Evolutionary conservation across 2,113 vertebrate genomes (phyloP), one percentile per base, ranked within the genome.

Genomic region (Anolis carolinensis): DNA sequence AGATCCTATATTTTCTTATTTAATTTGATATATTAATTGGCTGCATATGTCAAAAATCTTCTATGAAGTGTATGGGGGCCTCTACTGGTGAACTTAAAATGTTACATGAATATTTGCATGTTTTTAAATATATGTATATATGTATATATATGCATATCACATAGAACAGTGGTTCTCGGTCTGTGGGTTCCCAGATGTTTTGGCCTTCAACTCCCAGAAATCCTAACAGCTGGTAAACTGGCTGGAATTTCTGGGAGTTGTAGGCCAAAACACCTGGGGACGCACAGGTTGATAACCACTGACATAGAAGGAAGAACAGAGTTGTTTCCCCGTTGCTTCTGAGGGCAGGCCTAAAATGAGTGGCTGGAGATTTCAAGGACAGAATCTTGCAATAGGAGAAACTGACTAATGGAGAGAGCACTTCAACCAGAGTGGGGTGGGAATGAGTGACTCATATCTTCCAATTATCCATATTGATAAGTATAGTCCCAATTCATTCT

Each of bases 21-120:
- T 1, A 44, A 86, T 59, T 1, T 14, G 81, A 81, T 1, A 13
- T 78, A 65, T 13, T 1, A 55, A 65, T 23, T 59, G 88, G 70
- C 65, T 39, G 10, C 59, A 32, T 34, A 44, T 0, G 48, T 36
- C 70, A 79, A 32, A 5, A 27, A 68, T 30, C 0, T 96, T 96
- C 72, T 94, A 62, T 65, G 95, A 95, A 90, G 96, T 16, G 55
- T 95, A 90, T 93, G 88, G 92, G 93, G 94, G 91, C 96, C 96
- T 96, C 96, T 96, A 89, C 95, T 93, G 96, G 94, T 75, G 0
- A 0, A 73, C 30, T 1, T 1, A 1, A 75, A 89, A 88, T 1
- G 25, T 86, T 94, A 76, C 95, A 91, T 0, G 74, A 73, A 32
- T 72, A 55, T 79, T 75, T 85, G 59, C 1, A 59, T 10, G n/a